Evolutionary conservation across 2,113 vertebrate genomes (phyloP), one percentile per base, ranked within the genome.

Genomic region (Telmatochromis brichardi): DNA sequence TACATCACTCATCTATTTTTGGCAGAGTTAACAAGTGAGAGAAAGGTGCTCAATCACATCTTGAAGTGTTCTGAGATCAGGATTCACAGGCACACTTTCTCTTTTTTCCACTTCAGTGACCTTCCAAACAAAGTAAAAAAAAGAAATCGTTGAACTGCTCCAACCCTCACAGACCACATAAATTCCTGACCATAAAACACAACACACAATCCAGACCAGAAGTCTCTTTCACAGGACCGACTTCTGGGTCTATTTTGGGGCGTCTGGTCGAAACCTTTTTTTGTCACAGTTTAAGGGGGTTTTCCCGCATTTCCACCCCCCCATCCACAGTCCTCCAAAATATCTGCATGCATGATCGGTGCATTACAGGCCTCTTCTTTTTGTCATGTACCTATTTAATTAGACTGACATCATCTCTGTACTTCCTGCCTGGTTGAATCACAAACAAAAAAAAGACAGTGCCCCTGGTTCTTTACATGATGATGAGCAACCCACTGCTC

Each of bases 121-220:
- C 86, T 93, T 92, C 86, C 28, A 37, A 86, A 89, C 17, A 63
- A 63, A 68, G 19, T 68, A 3, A 63, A 86, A 80, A 51, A 58
- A 55, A 60, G 4, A 63, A 65, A 65, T 57, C 13, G 80, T 19
- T 35, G 51, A 87, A 90, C 84, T 83, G 50, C 21, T 92, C 91
- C 88, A 92, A 79, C 42, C 86, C 91, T 90, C 84, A 82, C 31
- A 92, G 53, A 92, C 94, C 94, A 95, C 93, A 93, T 86, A 71
- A 81, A 92, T 93, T 94, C 93, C 88, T 90, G 53, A 51, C 86
- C 47, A 71, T 17, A 54, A 89, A 92, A 89, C 68, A 90, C 82
- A 92, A 90, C 78, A 91, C 89, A 93, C 86, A 86, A 88, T 85
- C 87, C 68, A 81, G 88, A 60, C 84, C 91, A 93, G 78, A 89